Percentiles rank a stretch among this genome's conserved stretches.
Evolutionary conservation across 2,797 vertebrate species (phyloP).

Genomic region (Helarctos malayanus): DNA sequence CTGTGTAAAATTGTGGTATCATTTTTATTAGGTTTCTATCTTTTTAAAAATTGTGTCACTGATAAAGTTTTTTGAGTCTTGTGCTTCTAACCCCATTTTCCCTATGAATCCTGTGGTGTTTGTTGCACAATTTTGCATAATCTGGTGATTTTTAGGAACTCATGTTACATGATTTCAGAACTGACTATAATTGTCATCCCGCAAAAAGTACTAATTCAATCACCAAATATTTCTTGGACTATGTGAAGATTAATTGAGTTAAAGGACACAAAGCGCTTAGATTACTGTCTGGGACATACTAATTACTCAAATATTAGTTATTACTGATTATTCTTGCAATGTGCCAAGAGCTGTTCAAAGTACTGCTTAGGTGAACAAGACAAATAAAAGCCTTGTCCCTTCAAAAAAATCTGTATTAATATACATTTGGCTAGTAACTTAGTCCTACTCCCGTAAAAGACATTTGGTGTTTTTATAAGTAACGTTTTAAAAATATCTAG

Average conservation of each 20-base stretch:
- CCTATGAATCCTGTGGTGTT: background rate
- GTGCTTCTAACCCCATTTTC: slow-evolving; percentile 43
- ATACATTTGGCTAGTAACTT: slow-evolving; percentile 10
- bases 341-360: slow-evolving; percentile 46
- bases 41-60: background rate
- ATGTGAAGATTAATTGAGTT: slow-evolving; percentile 14
- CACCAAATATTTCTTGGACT: slow-evolving; percentile 26
- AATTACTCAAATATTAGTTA: slow-evolving; percentile 20
- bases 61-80: background rate
- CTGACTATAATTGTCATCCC: slow-evolving; percentile 24
- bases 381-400: background rate
- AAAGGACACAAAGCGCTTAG: slow-evolving; percentile 9
- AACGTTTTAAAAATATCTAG: background rate
- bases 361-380: background rate
- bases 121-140: background rate
- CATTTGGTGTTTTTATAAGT: slow-evolving; percentile 30
- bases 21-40: background rate
- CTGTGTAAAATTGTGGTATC: background rate
- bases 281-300: background rate
- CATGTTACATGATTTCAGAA: slow-evolving; percentile 14
- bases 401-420: slow-evolving; percentile 10
- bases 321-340: slow-evolving; percentile 3
- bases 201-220: slow-evolving; percentile 56
- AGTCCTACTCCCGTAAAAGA: background rate
- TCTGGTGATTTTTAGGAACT: slow-evolving; percentile 39